These are phyloP conservation scores for Saccopteryx bilineata DNA, from an alignment of 2,113 vertebrate genomes.

Conservation along the genomic window DNA sequence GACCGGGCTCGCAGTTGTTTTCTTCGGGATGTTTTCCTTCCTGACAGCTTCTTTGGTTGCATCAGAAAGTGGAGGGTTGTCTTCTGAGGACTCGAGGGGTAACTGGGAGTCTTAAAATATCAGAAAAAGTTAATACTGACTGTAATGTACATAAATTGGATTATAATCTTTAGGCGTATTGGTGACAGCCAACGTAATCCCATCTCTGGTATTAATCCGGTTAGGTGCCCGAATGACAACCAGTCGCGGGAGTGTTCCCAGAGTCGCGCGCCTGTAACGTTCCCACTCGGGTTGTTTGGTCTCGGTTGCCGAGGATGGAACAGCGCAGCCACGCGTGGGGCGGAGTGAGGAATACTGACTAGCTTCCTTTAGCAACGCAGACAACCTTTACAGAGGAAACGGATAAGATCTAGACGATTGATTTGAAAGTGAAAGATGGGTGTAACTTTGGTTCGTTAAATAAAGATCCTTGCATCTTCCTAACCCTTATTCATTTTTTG, in stretches of 20 bases:
- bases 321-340: constrained; percentile 6
- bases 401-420: constrained; percentile 61
- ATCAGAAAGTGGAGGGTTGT: constrained; percentile 67
- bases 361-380: constrained; percentile 52
- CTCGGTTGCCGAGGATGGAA: not conserved
- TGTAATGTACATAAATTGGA: constrained; percentile 80
- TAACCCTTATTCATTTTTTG: not conserved
- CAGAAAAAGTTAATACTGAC: constrained; percentile 80
- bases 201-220: constrained; percentile 77
- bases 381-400: constrained; percentile 70
- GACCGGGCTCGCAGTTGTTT: constrained; percentile 43
- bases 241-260: constrained; percentile 48
- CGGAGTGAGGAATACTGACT: not conserved
- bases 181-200: constrained; percentile 80
- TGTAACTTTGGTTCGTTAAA: constrained; percentile 64
- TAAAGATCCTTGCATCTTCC: constrained; percentile 31
- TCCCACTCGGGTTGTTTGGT: constrained; percentile 25
- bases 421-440: constrained; percentile 76
- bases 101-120: constrained; percentile 76
- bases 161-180: constrained; percentile 80
- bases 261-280: constrained; percentile 39
- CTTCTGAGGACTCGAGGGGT: constrained; percentile 59
- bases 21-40: not conserved
- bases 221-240: constrained; percentile 72
- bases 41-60: constrained; percentile 67